Evolutionary conservation across 2,888 invertebrate genomes (phyloP).

Genomic region (Gastracanthus pulcherrimus): DNA sequence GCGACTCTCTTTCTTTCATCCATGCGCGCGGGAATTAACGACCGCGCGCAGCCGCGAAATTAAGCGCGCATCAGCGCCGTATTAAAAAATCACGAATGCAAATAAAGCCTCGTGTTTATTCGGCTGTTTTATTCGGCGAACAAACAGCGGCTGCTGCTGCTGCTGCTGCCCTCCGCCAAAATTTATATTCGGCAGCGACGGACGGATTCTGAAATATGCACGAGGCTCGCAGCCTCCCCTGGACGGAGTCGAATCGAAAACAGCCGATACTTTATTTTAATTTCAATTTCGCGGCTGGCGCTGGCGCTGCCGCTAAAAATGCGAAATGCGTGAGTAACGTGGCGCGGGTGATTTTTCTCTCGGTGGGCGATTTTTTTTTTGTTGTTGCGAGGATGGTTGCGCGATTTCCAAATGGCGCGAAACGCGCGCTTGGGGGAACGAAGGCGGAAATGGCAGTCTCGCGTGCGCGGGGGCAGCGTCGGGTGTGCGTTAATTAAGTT

Average conservation of each 20-base stretch:
- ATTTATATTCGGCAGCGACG: background rate
- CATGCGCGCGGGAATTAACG: slow-evolving; percentile 18
- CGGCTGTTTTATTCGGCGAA: slow-evolving; percentile 30
- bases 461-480: background rate
- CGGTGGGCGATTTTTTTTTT: background rate
- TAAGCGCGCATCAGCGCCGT: slow-evolving; percentile 15
- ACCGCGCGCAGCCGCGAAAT: background rate
- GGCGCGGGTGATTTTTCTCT: background rate
- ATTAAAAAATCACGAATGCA: slow-evolving; percentile 48
- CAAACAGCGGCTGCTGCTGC: background rate
- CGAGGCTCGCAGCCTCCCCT: background rate
- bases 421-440: too few species aligned
- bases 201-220: slow-evolving; percentile 2
- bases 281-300: slow-evolving; percentile 25
- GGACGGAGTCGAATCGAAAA: background rate
- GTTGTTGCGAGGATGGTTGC: background rate
- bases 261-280: background rate
- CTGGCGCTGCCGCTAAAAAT: too few species aligned
- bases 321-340: background rate
- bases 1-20: too few species aligned
- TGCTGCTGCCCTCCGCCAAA: too few species aligned
- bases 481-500: slow-evolving; percentile 42
- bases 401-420: background rate
- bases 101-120: slow-evolving; percentile 41
- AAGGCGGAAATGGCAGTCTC: slow-evolving; percentile 13